phyloP scores from a whole-genome alignment of 2,888 invertebrate genomes.

The Busseola fusca region DNA sequence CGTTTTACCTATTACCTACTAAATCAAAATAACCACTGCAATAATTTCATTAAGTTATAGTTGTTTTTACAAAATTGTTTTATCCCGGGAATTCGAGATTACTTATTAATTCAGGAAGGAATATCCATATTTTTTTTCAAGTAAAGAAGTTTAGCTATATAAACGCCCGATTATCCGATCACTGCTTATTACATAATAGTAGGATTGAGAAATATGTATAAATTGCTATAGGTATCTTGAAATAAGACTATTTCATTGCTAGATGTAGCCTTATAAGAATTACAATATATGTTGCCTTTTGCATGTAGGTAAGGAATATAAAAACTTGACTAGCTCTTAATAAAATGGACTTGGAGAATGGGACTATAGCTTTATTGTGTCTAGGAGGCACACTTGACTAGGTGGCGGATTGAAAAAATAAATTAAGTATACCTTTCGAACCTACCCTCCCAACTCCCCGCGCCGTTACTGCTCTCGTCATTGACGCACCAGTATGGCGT shows the following conservation, averaged over 20 bases:
- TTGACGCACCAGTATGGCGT: too few relatives aligned
- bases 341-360: not conserved
- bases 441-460: too few relatives aligned
- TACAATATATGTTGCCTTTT: slow-evolving; percentile 24
- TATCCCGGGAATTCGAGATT: too few relatives aligned
- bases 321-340: slow-evolving; percentile 9
- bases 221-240: not conserved
- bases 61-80: too few relatives aligned
- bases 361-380: slow-evolving; percentile 17
- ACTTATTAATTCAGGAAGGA: too few relatives aligned
- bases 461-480: too few relatives aligned
- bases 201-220: slow-evolving; percentile 17
- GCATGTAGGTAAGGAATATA: slow-evolving; percentile 2
- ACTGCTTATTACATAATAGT: slow-evolving; percentile 3
- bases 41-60: too few relatives aligned
- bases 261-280: slow-evolving; percentile 30
- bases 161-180: too few relatives aligned
- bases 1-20: too few relatives aligned
- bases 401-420: not conserved
- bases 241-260: slow-evolving; percentile 29
- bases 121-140: too few relatives aligned
- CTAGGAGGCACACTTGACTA: not conserved
- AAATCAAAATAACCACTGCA: too few relatives aligned
- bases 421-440: not conserved
- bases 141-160: too few relatives aligned